These are phyloP conservation scores for Ophion ellenae DNA, from an alignment of 2,888 invertebrate species.

Conservation along the genomic window DNA sequence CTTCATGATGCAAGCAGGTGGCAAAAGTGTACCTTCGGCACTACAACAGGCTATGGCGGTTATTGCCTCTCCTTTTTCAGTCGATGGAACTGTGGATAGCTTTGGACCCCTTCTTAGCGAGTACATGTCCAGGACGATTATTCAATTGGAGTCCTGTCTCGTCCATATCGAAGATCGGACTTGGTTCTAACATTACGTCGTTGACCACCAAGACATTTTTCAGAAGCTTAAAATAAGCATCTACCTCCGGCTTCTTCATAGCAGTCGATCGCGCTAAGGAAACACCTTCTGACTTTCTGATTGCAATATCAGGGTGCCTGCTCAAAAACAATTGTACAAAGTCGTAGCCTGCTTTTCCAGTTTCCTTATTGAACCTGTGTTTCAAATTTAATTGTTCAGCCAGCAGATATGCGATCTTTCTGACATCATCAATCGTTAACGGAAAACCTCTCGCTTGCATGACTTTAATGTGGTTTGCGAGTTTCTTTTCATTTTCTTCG, in stretches of 20 bases:
- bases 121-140: not conserved
- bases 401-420: not conserved
- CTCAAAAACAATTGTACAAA: not conserved
- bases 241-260: not conserved
- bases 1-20: too few relatives aligned
- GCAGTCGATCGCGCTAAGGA: not conserved
- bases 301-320: not conserved
- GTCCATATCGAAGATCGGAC: not conserved
- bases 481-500: too few relatives aligned
- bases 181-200: not conserved
- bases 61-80: not conserved
- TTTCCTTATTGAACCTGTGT: not conserved
- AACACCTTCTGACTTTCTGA: not conserved
- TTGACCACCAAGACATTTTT: not conserved
- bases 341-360: not conserved
- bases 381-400: not conserved
- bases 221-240: not conserved
- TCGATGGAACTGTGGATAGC: not conserved
- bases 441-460: constrained; percentile 2
- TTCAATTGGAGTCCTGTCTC: not conserved
- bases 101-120: not conserved
- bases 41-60: not conserved
- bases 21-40: too few relatives aligned
- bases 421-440: not conserved
- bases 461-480: too few relatives aligned